Percentiles rank a stretch among this genome's conserved stretches.
Conservation (phyloP, 2,888 invertebrate species). For the Monopis laevigella region DNA sequence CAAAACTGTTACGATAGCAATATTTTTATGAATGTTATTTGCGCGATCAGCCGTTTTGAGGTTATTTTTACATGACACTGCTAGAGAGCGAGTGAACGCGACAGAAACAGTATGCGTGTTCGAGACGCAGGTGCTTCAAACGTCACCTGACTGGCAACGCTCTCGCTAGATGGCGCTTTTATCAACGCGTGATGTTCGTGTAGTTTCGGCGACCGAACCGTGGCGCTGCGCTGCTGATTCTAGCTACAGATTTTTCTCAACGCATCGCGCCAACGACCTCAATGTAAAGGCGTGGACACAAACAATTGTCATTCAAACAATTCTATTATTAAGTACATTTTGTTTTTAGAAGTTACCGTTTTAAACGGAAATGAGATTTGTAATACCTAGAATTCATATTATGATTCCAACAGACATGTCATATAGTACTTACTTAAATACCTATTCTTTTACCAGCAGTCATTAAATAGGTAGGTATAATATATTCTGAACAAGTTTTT, state of each 20-base stretch:
- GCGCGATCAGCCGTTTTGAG: constrained; percentile 50
- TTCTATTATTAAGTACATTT: too few relatives aligned
- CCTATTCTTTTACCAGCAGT: too few relatives aligned
- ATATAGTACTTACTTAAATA: too few relatives aligned
- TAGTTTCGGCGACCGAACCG: constrained; percentile 59
- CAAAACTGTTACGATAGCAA: constrained; percentile 28
- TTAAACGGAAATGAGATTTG: too few relatives aligned
- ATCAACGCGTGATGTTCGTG: constrained; percentile 44
- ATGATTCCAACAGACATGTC: too few relatives aligned
- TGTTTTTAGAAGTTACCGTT: too few relatives aligned
- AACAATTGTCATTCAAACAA: not conserved
- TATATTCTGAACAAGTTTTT: too few relatives aligned
- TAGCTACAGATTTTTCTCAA: constrained; percentile 61
- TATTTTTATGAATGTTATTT: constrained; percentile 48
- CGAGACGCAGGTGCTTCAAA: constrained; percentile 36
- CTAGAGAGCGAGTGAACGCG: constrained; percentile 44
- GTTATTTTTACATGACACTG: constrained; percentile 63
- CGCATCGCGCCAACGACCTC: constrained; percentile 50
- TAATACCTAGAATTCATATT: too few relatives aligned
- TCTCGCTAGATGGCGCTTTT: constrained; percentile 49
- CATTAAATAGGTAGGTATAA: too few relatives aligned
- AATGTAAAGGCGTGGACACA: constrained; percentile 43
- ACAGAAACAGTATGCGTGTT: constrained; percentile 33
- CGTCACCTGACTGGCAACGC: constrained; percentile 17
- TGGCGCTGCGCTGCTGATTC: constrained; percentile 58